Base-by-base conservation (phyloP, 2,888 invertebrate genomes). In the Hypercompe scribonia region DNA sequence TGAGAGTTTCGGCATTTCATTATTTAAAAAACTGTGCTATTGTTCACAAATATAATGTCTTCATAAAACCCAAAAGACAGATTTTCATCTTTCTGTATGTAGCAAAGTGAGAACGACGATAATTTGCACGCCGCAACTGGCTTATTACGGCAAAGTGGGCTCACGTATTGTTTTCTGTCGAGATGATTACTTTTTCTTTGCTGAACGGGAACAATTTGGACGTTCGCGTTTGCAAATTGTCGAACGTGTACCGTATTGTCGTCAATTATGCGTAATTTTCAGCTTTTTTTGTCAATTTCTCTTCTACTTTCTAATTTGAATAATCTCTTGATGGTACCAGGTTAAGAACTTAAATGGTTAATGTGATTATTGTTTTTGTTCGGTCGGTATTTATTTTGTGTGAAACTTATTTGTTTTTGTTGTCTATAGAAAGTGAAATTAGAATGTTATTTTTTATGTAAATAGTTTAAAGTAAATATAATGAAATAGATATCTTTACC, bases 61-160 rank as follows among this genome's bases (percentile, higher is more conserved):
- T 74, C 28, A 68, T 76, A 76, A 74, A 68, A 68, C 34, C 68
- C 33, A 58, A 33, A 61, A 65, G 36, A 65, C 61, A 46, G 68
- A 66, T 67, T 39, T 68, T 28, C 33, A 42, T 65, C 42, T 58
- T 68, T 67, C 83, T 66, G 84, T 87, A 79, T 81, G 81, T 87
- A 72, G 80, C 81, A 78, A 78, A 82, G 83, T 86, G 78, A 87
- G 89, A 90, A 89, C 89, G 82, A 84, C 80, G 83, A 86, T 89
- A 88, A 93, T 92, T 92, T 91, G 88, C 89, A 87, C 85, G 87
- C 86, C 89, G 85, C 90, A 89, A 88, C 86, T 87, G 86, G 87
- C 83, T 87, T 86, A 90, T 91, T 90, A 90, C 86, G 76, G 78
- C 83, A 86, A 90, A 93, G 90, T 90, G 89, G 87, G 72, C 82